Evolutionary conservation across 2,797 vertebrate genomes (phyloP), one percentile per base, ranked within the genome.

Genomic region (Dermochelys coriacea): DNA sequence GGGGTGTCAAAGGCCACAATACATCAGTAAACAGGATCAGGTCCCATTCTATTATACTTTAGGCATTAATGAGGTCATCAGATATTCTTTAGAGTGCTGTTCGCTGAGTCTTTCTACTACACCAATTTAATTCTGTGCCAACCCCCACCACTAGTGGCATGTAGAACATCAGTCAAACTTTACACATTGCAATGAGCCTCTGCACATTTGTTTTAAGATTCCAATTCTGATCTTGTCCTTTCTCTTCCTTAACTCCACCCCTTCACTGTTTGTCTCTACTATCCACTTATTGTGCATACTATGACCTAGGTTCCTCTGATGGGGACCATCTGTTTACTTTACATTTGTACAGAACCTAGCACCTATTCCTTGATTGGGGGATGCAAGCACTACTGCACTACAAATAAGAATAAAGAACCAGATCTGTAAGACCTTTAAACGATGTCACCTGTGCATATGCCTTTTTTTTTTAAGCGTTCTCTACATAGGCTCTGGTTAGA

Each of bases 401-500:
- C 12, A 89, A 57, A 41, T 45, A n/a, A 37, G 71, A 82, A 91
- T 37, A 75, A 87, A 41, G 37, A 49, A 91, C 87, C 8, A 64
- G 75, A 5, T n/a, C 52, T 68, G 14, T 29, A 37, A 86, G 79
- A 5, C 55, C 89, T 84, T 50, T 29, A 91, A 80, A 77, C 49
- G 50, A 84, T 8, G 1, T 54, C n/a, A 85, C 18, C n/a, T 12
- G 18, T n/a, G 12, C 31, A n/a, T 6, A 41, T 4, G 45, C 10
- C 68, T 85, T 15, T 49, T 85, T 15, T 49, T 11, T 47, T n/a
- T 50, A 95, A 86, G 16, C 88, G 29, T 68, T 94, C 59, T 89
- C 84, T 85, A 96, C 95, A 85, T 52, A 34, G 80, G 12, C 31
- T 93, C 51, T 71, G 89, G 78, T 25, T 87, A 64, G 92, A 93